Evolutionary conservation across 1,140 invertebrate genomes (phyloP), one percentile per base, ranked within the genome.

Genomic region (Hyposmocoma kahamanoa): DNA sequence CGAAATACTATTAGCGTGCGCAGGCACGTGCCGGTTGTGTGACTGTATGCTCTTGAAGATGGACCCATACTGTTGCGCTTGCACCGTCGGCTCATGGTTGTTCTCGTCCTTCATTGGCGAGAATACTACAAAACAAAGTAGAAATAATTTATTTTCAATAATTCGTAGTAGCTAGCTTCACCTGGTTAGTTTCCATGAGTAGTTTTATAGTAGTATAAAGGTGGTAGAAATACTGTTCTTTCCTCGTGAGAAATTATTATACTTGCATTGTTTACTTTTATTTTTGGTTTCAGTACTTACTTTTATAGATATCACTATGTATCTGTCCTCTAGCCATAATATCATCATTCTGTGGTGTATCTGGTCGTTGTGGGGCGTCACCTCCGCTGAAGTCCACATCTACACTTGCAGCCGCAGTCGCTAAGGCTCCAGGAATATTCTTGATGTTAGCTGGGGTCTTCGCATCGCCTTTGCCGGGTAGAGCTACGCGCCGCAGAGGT

Each of bases 331-430:
- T 72, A 3, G 88, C 90, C 63, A 90, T 89, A 5, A 90, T 90
- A 24, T 92, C 92, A 75, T 96, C 94, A 63, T 96, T 96, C 68
- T 96, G 94, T 1, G 95, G 92, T 32, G 95, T 93, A 67, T 96
- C 94, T 1, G 94, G 93, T 52, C 93, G 87, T 74, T 92, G 93
- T 0, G 91, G 89, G 36, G 91, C 78, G 45, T 94, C 92, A 56
- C 89, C 90, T 9, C 91, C 90, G 51, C 92, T 92, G 62, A 98
- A 97, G 76, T 97, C 95, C 0, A 97, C 95, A 67, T 96, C 92
- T n/a, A 98, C 93, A 55, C 93, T 91, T 5, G 95, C 95, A 17
- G 93, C 90, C 0, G 94, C 92, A n/a, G 90, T 92, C 2, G 95
- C 94, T 13, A 97, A 72, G 0, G 88, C 91, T 43, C 88, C 88